These are phyloP conservation scores for Carcina quercana DNA, from an alignment of 2,888 invertebrate genomes.

Conservation along the genomic window DNA sequence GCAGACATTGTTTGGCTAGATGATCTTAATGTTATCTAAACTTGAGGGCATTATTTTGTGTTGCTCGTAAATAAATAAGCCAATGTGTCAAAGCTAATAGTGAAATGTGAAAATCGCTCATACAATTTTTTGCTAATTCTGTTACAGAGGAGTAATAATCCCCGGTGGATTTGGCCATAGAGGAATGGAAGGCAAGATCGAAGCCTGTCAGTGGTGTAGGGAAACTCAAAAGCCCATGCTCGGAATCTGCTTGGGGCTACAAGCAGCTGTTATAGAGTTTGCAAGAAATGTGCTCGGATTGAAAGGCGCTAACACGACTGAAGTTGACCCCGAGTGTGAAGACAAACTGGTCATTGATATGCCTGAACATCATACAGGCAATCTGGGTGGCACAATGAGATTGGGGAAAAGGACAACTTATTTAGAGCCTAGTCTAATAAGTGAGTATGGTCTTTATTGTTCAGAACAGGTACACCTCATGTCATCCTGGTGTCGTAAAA, in stretches of 20 bases:
- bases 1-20: too few relatives aligned
- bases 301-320: conserved; percentile 89
- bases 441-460: conserved; percentile 73
- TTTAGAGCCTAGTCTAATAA: conserved; percentile 79
- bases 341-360: conserved; percentile 96
- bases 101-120: too few relatives aligned
- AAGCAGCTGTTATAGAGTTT: conserved; percentile 97
- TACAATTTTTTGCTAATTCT: too few relatives aligned
- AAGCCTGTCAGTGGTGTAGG: conserved; percentile 95
- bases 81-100: too few relatives aligned
- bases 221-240: conserved; percentile 92
- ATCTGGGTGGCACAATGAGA: conserved; percentile 98
- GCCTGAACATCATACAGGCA: conserved; percentile 97
- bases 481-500: too few relatives aligned
- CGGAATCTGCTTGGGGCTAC: conserved; percentile 98
- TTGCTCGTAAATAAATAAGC: too few relatives aligned
- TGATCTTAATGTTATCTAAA: too few relatives aligned
- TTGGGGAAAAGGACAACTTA: conserved; percentile 93
- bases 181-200: conserved; percentile 97
- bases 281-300: conserved; percentile 88
- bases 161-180: conserved; percentile 98
- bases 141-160: conserved; percentile 91
- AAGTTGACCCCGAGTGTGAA: conserved; percentile 82
- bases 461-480: too few relatives aligned
- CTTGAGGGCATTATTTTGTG: too few relatives aligned